Percentiles rank a stretch among this genome's conserved stretches.
phyloP scores from a whole-genome alignment of 2,888 invertebrate genomes.

The Sycophila texana region DNA sequence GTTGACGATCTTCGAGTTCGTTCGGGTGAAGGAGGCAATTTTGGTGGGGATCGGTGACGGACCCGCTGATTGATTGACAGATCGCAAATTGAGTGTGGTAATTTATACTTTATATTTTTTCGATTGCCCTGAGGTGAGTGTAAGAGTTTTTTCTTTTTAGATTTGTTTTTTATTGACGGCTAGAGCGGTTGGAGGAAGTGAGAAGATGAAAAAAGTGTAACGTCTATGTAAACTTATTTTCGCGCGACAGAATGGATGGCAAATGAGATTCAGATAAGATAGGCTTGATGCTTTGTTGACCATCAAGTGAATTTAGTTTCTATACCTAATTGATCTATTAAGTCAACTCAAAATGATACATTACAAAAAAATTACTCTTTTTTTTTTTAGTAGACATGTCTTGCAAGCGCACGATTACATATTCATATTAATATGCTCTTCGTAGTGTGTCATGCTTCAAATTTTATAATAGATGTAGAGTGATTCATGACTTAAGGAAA shows the following conservation, averaged over 20 bases:
- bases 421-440: too few relatives aligned
- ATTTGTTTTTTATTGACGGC: not conserved
- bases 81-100: not conserved
- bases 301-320: not conserved
- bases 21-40: not conserved
- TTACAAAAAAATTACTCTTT: too few relatives aligned
- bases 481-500: too few relatives aligned
- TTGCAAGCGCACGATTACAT: too few relatives aligned
- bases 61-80: not conserved
- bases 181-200: not conserved
- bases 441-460: too few relatives aligned
- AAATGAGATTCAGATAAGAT: constrained; percentile 26
- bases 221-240: not conserved
- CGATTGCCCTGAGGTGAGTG: not conserved
- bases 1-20: not conserved
- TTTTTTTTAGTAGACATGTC: too few relatives aligned
- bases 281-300: not conserved
- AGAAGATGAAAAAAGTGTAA: not conserved
- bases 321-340: too few relatives aligned
- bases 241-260: not conserved
- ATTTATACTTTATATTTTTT: not conserved
- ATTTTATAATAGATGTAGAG: too few relatives aligned
- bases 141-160: not conserved
- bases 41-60: not conserved
- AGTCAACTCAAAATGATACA: too few relatives aligned